Conservation (phyloP, 2,888 invertebrate species). For the Trachelus tabidus region DNA sequence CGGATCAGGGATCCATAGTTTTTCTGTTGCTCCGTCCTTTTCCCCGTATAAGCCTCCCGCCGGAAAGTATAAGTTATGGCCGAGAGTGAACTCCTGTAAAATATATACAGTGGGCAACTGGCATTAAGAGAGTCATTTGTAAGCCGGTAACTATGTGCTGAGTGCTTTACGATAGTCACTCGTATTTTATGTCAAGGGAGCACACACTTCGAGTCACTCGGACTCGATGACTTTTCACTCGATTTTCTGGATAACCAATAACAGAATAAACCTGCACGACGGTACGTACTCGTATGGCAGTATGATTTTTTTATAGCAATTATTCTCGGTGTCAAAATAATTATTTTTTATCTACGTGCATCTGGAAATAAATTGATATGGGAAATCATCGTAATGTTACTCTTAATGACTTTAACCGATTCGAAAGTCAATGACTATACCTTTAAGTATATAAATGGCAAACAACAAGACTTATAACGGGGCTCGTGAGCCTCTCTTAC, state of each 20-base stretch:
- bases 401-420: neutral
- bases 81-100: slow-evolving; percentile 47
- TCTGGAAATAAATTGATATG: neutral
- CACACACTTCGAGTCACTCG: slow-evolving; percentile 12
- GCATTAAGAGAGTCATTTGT: slow-evolving; percentile 58
- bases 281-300: neutral
- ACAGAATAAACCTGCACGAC: neutral
- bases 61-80: slow-evolving; percentile 57
- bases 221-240: neutral
- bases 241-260: neutral
- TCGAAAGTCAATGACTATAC: neutral
- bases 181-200: slow-evolving; percentile 42
- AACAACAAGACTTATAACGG: neutral
- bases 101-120: slow-evolving; percentile 45
- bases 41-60: slow-evolving; percentile 8
- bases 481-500: neutral
- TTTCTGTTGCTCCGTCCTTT: slow-evolving; percentile 22
- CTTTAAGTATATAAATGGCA: neutral
- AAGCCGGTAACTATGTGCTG: slow-evolving; percentile 42
- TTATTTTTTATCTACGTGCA: neutral
- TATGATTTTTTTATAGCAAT: neutral
- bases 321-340: too few relatives aligned
- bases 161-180: slow-evolving; percentile 46
- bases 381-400: neutral
- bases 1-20: slow-evolving; percentile 2